phyloP scores from a whole-genome alignment of 1,140 invertebrate genomes.

The Teleopsis dalmanni region DNA sequence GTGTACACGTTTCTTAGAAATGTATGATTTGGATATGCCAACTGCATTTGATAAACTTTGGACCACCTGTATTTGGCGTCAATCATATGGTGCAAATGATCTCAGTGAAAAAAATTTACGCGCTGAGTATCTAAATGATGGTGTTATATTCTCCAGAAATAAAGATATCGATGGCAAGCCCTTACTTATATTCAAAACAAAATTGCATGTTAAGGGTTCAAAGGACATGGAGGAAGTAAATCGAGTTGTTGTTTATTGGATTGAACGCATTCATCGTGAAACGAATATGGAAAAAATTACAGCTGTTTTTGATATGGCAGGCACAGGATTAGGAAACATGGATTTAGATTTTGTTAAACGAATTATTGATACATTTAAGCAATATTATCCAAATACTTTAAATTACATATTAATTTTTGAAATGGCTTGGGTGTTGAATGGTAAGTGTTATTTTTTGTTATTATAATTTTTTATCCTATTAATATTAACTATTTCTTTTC shows the following conservation, averaged over 20 bases:
- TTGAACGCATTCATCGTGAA: constrained; percentile 74
- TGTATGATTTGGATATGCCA: constrained; percentile 57
- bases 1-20: constrained; percentile 62
- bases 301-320: constrained; percentile 83
- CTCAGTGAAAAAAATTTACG: constrained; percentile 60
- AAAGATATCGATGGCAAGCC: constrained; percentile 73
- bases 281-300: constrained; percentile 71
- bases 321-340: constrained; percentile 76
- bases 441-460: constrained; percentile 46
- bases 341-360: constrained; percentile 83
- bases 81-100: constrained; percentile 70
- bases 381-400: constrained; percentile 82
- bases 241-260: constrained; percentile 77
- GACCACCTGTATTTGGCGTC: constrained; percentile 77
- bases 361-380: constrained; percentile 78
- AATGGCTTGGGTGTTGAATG: constrained; percentile 90
- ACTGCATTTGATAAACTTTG: constrained; percentile 68
- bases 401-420: constrained; percentile 90
- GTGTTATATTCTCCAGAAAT: constrained; percentile 65
- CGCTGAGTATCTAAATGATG: constrained; percentile 65
- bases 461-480: background rate
- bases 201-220: constrained; percentile 66
- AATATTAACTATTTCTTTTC: constrained; percentile 21
- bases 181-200: constrained; percentile 68
- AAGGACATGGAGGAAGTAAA: constrained; percentile 69